Evolutionary conservation across 2,888 invertebrate species (phyloP).

Genomic region (Sinhomidia bicolor): DNA sequence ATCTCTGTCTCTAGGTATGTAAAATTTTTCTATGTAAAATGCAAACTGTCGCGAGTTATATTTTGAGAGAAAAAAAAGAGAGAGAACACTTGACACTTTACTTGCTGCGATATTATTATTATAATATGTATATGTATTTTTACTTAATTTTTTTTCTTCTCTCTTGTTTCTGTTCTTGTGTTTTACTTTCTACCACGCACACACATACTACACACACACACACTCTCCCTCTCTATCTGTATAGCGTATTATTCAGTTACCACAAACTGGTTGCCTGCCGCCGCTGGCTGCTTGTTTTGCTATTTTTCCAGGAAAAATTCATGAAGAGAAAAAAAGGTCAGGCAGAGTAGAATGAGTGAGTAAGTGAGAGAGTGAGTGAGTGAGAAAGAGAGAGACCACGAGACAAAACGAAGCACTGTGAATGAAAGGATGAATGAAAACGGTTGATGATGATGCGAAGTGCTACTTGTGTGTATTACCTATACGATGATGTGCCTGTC

Average conservation of each 20-base stretch:
- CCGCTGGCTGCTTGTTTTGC: conserved; percentile 27
- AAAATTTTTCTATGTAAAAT: too few relatives aligned
- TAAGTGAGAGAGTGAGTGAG: conserved; percentile 29
- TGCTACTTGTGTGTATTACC: conserved; percentile 51
- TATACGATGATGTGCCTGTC: conserved; percentile 7
- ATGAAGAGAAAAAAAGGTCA: conserved; percentile 16
- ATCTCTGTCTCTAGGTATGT: too few relatives aligned
- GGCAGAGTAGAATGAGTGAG: neutral
- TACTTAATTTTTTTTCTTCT: neutral
- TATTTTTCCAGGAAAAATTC: conserved; percentile 34
- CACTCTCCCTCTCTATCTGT: neutral
- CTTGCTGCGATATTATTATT: too few relatives aligned
- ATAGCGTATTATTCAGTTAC: conserved; percentile 6
- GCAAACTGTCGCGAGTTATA: too few relatives aligned
- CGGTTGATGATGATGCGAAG: conserved; percentile 47
- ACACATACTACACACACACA: neutral
- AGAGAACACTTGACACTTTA: conserved; percentile 44
- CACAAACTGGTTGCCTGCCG: too few relatives aligned
- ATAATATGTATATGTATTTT: too few relatives aligned
- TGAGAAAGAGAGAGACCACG: conserved; percentile 55
- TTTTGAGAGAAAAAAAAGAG: neutral
- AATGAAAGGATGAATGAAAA: conserved; percentile 66
- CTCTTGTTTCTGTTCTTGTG: neutral
- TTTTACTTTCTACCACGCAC: neutral
- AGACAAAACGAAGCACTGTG: conserved; percentile 52